Base-by-base conservation (phyloP, 2,113 vertebrate species). In the Xyrauchen texanus region DNA sequence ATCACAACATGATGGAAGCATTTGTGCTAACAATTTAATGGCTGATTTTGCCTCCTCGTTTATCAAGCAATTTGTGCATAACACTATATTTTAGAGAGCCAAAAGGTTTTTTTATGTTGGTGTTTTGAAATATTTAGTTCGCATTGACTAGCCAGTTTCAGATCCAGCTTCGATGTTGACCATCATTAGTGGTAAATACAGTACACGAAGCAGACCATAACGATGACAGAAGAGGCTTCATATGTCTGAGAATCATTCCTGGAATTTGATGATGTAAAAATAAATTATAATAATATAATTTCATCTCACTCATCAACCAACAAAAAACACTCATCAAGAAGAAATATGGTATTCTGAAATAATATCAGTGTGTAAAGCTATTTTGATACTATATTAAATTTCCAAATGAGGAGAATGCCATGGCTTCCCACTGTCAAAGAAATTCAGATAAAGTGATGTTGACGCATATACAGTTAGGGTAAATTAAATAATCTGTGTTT, bases 1-100 rank as follows among this genome's bases (percentile, higher is more conserved):
- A 81, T 45, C 76, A 45, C 75, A 81, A 66, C 55, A 71, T 75
- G 80, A 78, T 78, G 62, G 57, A 82, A 49, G 57, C 61, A 21
- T 57, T 76, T 62, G 64, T 70, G 72, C 62, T 70, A 51, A 75
- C 71, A 62, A 65, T 81, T 65, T 79, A 55, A 81, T 79, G 52
- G 53, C 58, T 70, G 65, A 55, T 81, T 63, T 68, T 45, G 5
- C 15, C 44, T n/a, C 13, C 11, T 62, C 57, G 21, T 78, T 58
- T 65, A 70, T 57, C 65, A 70, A 64, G 61, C 61, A 51, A 15
- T 76, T 64, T 64, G 61, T 76, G 21, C 62, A 53, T 44, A 15
- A 49, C 61, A 65, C 62, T 76, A 15, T 76, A 15, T 44, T 76
- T 65, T 34, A 52, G 21, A 63, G 45, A 65, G 62, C 47, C 21